Percentiles rank a stretch among this genome's conserved stretches.
Evolutionary conservation across 2,113 vertebrate species (phyloP).

Genomic region (Prunella fulvescens): DNA sequence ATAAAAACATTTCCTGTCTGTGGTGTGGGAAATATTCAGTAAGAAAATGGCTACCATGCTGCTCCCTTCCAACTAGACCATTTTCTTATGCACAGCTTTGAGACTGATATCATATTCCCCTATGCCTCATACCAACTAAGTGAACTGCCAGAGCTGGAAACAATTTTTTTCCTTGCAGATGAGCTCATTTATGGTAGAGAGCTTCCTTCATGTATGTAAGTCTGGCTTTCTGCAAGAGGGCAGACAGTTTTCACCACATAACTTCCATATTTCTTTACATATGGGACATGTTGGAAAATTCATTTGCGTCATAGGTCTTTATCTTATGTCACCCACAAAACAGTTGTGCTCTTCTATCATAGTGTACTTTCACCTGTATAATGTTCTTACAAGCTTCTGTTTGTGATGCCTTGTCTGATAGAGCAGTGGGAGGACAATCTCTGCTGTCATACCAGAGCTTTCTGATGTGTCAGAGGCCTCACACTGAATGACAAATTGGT

Average conservation of each 20-base stretch:
- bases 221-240: background rate
- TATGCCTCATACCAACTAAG: background rate
- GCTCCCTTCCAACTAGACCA: background rate
- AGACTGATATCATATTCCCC: background rate
- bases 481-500: background rate
- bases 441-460: background rate
- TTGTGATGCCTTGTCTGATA: background rate
- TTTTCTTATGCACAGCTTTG: background rate
- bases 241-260: background rate
- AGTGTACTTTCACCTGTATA: background rate
- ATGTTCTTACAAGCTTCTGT: background rate
- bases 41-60: background rate
- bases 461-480: background rate
- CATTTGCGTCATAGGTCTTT: background rate
- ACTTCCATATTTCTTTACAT: background rate
- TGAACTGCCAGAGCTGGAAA: background rate
- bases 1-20: background rate
- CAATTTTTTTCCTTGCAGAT: background rate
- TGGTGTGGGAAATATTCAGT: background rate
- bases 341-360: background rate
- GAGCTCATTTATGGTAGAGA: background rate
- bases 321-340: background rate
- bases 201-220: background rate
- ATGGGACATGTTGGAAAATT: background rate
- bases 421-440: background rate